These are phyloP conservation scores for Argyresthia albistria DNA, from an alignment of 2,888 invertebrate genomes.

Conservation along the genomic window DNA sequence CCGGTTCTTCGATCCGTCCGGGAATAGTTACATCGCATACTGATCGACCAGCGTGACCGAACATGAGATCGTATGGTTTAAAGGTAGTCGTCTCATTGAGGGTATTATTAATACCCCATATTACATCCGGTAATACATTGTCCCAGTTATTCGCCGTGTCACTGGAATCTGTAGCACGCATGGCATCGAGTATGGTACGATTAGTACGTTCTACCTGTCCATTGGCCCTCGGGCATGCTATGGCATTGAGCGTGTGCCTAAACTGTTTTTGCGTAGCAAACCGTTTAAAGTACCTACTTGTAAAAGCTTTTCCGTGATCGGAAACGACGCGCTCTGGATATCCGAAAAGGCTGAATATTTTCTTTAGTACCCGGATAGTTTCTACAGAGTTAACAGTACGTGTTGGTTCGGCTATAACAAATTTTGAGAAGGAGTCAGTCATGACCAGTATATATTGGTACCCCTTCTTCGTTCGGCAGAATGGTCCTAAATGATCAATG, in stretches of 20 bases:
- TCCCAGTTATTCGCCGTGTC: constrained; percentile 6
- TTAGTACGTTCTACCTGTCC: constrained; percentile 13
- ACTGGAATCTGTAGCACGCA: constrained; percentile 14
- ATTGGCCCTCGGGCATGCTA: neutral
- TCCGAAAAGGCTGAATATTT: constrained; percentile 14
- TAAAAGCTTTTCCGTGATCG: constrained; percentile 1
- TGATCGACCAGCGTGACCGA: constrained; percentile 11
- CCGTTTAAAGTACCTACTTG: constrained; percentile 8
- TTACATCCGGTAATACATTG: neutral
- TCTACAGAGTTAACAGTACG: constrained; percentile 10
- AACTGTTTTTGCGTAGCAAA: constrained; percentile 19
- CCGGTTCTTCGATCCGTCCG: neutral
- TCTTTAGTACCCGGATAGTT: constrained; percentile 12
- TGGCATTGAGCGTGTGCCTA: neutral
- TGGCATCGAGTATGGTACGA: constrained; percentile 14
- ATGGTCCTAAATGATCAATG: constrained; percentile 20
- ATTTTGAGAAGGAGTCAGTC: neutral
- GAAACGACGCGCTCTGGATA: constrained; percentile 10
- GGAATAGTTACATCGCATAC: constrained; percentile 5
- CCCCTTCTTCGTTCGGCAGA: no score
- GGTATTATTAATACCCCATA: constrained; percentile 21
- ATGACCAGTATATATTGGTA: neutral
- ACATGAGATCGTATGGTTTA: constrained; percentile 17
- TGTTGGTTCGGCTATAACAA: neutral
- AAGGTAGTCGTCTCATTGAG: constrained; percentile 11